Evolutionary conservation across 2,797 vertebrate genomes (phyloP).

Genomic region (Pseudopleuronectes americanus): DNA sequence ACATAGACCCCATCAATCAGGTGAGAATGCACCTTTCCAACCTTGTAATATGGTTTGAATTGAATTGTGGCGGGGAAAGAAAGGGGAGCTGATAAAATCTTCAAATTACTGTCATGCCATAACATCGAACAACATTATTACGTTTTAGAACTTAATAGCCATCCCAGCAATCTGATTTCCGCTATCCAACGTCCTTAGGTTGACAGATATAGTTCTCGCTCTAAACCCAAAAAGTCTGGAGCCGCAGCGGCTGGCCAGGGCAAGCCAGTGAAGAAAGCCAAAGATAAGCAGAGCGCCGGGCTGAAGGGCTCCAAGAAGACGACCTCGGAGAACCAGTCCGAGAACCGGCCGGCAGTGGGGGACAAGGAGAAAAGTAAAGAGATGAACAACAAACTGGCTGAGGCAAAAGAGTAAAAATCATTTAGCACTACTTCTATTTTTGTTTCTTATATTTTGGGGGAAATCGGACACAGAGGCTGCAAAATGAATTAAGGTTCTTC

Average conservation of each 20-base stretch:
- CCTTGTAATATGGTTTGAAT: background rate
- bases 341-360: constrained; percentile 85
- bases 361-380: constrained; percentile 99
- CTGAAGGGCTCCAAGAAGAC: constrained; percentile 92
- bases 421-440: constrained; percentile 87
- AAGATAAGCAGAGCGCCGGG: constrained; percentile 91
- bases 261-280: constrained; percentile 92
- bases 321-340: constrained; percentile 83
- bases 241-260: constrained; percentile 81
- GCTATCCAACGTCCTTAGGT: constrained; percentile 82
- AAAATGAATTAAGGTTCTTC: constrained; percentile 90
- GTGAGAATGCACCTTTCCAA: constrained; percentile 77
- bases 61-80: background rate
- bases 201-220: constrained; percentile 91
- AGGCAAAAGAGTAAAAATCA: constrained; percentile 99
- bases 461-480: constrained; percentile 88
- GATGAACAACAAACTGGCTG: constrained; percentile 99
- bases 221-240: constrained; percentile 94
- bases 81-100: constrained; percentile 1
- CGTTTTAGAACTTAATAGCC: constrained; percentile 8
- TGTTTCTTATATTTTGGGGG: constrained; percentile 59
- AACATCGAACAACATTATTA: constrained; percentile 17
- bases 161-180: constrained; percentile 63
- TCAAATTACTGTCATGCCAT: background rate
- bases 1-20: constrained; percentile 88